Base-by-base conservation (phyloP, 2,888 invertebrate species). In the Apotomis turbidana region DNA sequence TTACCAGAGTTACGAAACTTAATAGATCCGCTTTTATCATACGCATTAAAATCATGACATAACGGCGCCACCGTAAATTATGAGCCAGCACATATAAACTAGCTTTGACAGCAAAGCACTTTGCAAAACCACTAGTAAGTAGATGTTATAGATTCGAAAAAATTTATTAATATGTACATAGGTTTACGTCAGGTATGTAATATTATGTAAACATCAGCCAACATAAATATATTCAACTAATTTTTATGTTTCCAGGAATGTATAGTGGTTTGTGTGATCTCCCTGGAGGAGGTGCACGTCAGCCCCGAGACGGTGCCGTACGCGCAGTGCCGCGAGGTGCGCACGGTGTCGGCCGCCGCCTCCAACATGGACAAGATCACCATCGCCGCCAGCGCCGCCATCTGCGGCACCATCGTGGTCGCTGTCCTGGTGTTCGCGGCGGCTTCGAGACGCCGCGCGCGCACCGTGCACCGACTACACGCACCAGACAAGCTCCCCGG, bases 291-390 rank as follows among this genome's bases (percentile, higher is more conserved):
- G 87, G 95, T 96, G 73, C 96, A 97, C 88, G 96, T 97, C n/a
- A 97, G 96, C 70, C 97, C 97, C 52, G 97, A 97, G 81, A 96
- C 95, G 77, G 97, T 97, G 75, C 97, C 97, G 63, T 97, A 96
- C 90, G 94, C 95, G 74, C 98, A 97, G 89, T 98, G 98, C 84
- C 95, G 97, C 68, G 98, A 98, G 91, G 97, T 98, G 71, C 95
- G 98, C 75, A 98, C 97, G 3, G 97, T 97, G 62, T 95, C 96
- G 62, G 96, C 97, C 15, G 96, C 97, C 61, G 96, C 97, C 68
- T 97, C 97, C 70, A 97, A 97, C 90, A 97, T 98, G 97, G 98
- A 98, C 92, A 98, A 98, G 90, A 97, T 98, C 83, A 98, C 98
- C 68, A 98, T 98, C 82, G 98, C 97, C 38, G 98, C 98, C 4